These are phyloP conservation scores for Sinentomon sp. DNA, from an alignment of 2,888 invertebrate species.

Conservation along the genomic window DNA sequence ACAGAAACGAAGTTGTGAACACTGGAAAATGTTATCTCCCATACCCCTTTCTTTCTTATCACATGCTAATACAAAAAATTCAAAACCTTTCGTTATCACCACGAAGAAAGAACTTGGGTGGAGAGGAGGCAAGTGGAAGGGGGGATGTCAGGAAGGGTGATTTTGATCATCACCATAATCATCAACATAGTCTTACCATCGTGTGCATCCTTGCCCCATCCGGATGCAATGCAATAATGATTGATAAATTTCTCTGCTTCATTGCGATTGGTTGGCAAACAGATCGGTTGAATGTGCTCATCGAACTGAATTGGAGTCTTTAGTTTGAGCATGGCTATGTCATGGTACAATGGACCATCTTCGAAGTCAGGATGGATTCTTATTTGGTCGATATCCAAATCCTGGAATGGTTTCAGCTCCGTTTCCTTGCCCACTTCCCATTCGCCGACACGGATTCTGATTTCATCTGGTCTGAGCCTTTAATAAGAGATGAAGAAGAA, in stretches of 20 bases:
- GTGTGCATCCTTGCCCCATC: slow-evolving; percentile 52
- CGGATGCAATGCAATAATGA: slow-evolving; percentile 43
- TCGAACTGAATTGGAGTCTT: slow-evolving; percentile 30
- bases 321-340: slow-evolving; percentile 40
- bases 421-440: slow-evolving; percentile 37
- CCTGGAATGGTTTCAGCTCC: slow-evolving; percentile 50
- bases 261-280: slow-evolving; percentile 32
- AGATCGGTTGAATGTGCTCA: slow-evolving; percentile 43
- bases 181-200: too few species aligned
- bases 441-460: slow-evolving; percentile 51
- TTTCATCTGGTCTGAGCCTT: slow-evolving; percentile 33
- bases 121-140: too few species aligned
- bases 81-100: too few species aligned
- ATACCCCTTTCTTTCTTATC: too few species aligned
- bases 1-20: too few species aligned
- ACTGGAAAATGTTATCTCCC: too few species aligned
- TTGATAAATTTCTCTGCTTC: slow-evolving; percentile 23
- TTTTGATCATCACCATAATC: too few species aligned
- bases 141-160: too few species aligned
- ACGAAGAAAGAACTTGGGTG: too few species aligned
- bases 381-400: slow-evolving; percentile 37
- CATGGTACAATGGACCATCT: slow-evolving; percentile 30
- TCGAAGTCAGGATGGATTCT: slow-evolving; percentile 40
- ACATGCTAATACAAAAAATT: too few species aligned
- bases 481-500: slow-evolving; percentile 13